Base-by-base conservation (phyloP, 1,140 invertebrate species). In the Drosophila pectinifera region DNA sequence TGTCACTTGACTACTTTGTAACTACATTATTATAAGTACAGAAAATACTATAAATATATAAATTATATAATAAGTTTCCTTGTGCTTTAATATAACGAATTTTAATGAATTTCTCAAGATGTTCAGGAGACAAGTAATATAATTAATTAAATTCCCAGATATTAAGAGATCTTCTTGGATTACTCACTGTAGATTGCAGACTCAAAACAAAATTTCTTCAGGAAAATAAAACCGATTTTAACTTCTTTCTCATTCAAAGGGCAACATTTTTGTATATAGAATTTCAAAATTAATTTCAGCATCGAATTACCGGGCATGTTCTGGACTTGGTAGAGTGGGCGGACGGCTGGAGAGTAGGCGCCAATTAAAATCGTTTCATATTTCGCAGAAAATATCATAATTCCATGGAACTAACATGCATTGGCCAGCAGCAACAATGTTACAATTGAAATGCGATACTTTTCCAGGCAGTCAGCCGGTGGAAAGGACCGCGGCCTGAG, bases 371-470 rank as follows among this genome's bases (percentile, higher is more conserved):
- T 51, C 76, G 84, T 89, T 89, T 88, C 68, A 56, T 78, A 84
- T 88, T 88, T 80, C 84, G 61, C 73, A 62, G 73, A 89, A 89
- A 88, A 88, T 88, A 88, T 89, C 80, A 88, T 88, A 88, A 88
- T 88, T 88, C 84, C 84, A 74, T 89, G 85, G 84, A 88, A 88
- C 76, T 88, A 88, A 88, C 82, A 75, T 73, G 53, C 55, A 80
- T 65, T 56, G 36, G 64, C 76, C 73, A 51, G 48, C 48, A 75
- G 56, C 74, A 73, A 83, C 79, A 82, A 59, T 78, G 77, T 84
- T 76, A 58, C 61, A 81, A 51, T 82, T 78, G 83, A 73, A 86
- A 86, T 79, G 75, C 79, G 83, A 86, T 88, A 86, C 84, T 83
- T 86, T 82, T 42, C 65, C 57, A 56, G 54, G 28, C 28, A 31